phyloP scores from a whole-genome alignment of 2,797 vertebrate genomes.

The Macropodus opercularis region DNA sequence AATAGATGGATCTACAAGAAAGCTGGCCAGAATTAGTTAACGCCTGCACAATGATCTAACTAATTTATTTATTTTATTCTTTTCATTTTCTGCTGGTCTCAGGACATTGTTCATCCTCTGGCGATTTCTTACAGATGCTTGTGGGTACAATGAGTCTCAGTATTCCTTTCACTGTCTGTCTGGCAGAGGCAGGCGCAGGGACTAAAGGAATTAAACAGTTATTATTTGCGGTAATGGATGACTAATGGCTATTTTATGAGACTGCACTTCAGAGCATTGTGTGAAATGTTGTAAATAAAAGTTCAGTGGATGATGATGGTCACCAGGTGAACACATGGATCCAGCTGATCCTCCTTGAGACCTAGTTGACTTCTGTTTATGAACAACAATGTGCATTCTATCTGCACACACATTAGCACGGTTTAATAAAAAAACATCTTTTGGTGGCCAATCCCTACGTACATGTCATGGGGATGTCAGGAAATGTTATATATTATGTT shows the following conservation, averaged over 20 bases:
- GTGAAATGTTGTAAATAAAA: slow-evolving; percentile 17
- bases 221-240: slow-evolving; percentile 45
- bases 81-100: slow-evolving; percentile 35
- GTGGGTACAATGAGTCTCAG: slow-evolving; percentile 19
- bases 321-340: too few relatives aligned
- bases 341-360: too few relatives aligned
- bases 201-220: slow-evolving; percentile 28
- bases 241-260: slow-evolving; percentile 40
- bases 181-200: slow-evolving; percentile 53
- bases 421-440: too few relatives aligned
- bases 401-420: too few relatives aligned
- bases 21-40: slow-evolving; percentile 65
- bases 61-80: slow-evolving; percentile 36
- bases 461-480: too few relatives aligned
- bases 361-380: too few relatives aligned
- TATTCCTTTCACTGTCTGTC: slow-evolving; percentile 16
- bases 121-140: slow-evolving; percentile 28
- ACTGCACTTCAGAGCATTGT: slow-evolving; percentile 6
- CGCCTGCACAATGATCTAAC: slow-evolving; percentile 43
- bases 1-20: slow-evolving; percentile 71
- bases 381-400: too few relatives aligned
- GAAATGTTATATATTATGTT: too few relatives aligned
- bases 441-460: too few relatives aligned
- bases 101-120: slow-evolving; percentile 32
- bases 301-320: slow-evolving; percentile 5